phyloP scores from a whole-genome alignment of 2,888 invertebrate genomes.

The Abscondita cerata region DNA sequence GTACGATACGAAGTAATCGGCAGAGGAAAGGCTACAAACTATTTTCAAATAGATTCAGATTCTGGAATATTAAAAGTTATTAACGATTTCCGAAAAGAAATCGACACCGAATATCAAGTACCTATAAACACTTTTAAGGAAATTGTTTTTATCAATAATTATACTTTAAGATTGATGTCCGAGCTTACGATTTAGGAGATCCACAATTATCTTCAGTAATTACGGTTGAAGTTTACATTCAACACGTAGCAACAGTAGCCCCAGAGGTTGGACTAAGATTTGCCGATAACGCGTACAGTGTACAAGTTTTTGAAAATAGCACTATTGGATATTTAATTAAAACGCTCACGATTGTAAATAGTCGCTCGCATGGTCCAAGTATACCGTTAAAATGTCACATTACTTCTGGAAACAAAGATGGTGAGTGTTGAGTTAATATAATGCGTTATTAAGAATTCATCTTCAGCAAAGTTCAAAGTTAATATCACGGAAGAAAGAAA shows the following conservation, averaged over 20 bases:
- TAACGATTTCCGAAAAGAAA: conserved; percentile 84
- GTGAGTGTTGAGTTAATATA: conserved; percentile 57
- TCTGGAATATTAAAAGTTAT: conserved; percentile 81
- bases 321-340: conserved; percentile 71
- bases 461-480: conserved; percentile 71
- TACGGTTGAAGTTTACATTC: conserved; percentile 82
- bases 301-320: conserved; percentile 82
- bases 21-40: conserved; percentile 80
- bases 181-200: conserved; percentile 86
- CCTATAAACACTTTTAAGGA: too few relatives aligned
- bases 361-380: conserved; percentile 70
- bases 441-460: conserved; percentile 7
- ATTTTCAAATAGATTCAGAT: conserved; percentile 88
- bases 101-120: conserved; percentile 87
- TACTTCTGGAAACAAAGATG: conserved; percentile 76
- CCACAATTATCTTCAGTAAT: conserved; percentile 84
- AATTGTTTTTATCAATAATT: not conserved
- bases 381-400: conserved; percentile 82
- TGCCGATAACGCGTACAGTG: conserved; percentile 84
- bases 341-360: conserved; percentile 76
- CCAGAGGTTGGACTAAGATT: conserved; percentile 84
- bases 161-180: conserved; percentile 75
- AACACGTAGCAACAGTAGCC: conserved; percentile 72
- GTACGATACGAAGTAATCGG: conserved; percentile 81
- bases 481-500: conserved; percentile 80